phyloP scores from a whole-genome alignment of 2,113 vertebrate species.

The Struthidea cinerea region DNA sequence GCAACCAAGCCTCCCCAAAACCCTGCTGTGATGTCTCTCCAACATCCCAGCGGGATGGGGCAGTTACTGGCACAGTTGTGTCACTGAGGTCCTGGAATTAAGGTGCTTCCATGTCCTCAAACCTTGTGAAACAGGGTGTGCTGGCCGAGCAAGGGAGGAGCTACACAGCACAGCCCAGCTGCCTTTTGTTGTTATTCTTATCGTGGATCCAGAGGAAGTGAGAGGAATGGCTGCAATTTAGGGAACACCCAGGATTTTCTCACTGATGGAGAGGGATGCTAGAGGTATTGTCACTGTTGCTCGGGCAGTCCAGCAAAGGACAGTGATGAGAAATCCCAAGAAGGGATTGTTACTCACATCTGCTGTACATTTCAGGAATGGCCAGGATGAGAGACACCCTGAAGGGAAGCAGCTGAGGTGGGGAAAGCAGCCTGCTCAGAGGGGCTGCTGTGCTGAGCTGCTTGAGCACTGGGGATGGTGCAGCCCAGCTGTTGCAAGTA shows the following conservation, averaged over 20 bases:
- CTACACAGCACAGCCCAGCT: neutral
- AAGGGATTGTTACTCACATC: neutral
- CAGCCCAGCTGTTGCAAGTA: neutral
- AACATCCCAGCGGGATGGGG: neutral
- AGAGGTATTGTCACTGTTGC: neutral
- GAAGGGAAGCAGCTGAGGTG: neutral
- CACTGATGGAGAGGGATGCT: neutral
- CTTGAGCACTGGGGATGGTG: neutral
- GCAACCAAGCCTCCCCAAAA: neutral
- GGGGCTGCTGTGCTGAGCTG: neutral
- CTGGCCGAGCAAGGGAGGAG: neutral
- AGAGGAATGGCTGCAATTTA: neutral
- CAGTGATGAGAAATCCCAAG: neutral
- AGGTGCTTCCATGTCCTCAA: neutral
- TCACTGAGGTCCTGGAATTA: neutral
- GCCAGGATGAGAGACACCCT: neutral
- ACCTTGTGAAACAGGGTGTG: accelerated
- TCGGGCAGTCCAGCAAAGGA: neutral
- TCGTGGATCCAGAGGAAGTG: neutral
- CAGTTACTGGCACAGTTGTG: neutral
- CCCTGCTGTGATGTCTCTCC: neutral
- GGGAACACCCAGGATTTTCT: neutral
- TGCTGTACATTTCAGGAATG: neutral
- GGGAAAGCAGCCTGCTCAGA: neutral
- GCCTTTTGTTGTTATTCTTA: neutral